Evolutionary conservation across 2,113 vertebrate genomes (phyloP), one percentile per base, ranked within the genome.

Genomic region (Scortum barcoo): DNA sequence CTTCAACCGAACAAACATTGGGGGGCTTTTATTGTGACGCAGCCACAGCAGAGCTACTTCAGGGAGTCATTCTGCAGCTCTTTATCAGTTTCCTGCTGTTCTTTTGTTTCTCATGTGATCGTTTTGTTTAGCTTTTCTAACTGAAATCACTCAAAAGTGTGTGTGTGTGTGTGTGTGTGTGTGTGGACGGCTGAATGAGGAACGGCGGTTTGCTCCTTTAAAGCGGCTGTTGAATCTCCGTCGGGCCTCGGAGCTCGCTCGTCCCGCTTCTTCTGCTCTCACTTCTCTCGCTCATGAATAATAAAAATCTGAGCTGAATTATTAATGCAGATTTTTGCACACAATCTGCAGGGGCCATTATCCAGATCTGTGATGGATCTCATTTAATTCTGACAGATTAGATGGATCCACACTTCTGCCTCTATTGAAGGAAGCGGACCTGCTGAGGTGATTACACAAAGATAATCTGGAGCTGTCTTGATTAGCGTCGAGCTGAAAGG

Each of bases 271-370:
- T n/a, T n/a, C 69, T 86, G 44, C 81, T 20, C 83, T 78, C 78
- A 12, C 73, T 74, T 74, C 61, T 71, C 60, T 54, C 56, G 11
- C 73, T 83, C 80, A 93, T 94, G 89, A 93, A 94, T 95, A 94
- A 93, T 94, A 76, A 72, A 94, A 85, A 65, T n/a, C 44, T 0
- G 0, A 42, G 46, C 81, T 93, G 89, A 95, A 95, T 95, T 92
- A 95, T 94, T 93, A 71, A 95, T 93, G 72, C 87, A 93, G 91
- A 94, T 95, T 94, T 95, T 95, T 93, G 90, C 92, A 91, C 93
- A 92, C 92, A 88, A 94, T 95, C 89, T 94, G 84, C 87, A 72
- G 81, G 81, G 84, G 76, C 89, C 86, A 93, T 95, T 95, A 94
- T 88, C 80, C 74, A n/a, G 86, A 90, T 85, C 68, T 79, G 79